Evolutionary conservation across 1,140 invertebrate species (phyloP).

Genomic region (Brachionus rubens): DNA sequence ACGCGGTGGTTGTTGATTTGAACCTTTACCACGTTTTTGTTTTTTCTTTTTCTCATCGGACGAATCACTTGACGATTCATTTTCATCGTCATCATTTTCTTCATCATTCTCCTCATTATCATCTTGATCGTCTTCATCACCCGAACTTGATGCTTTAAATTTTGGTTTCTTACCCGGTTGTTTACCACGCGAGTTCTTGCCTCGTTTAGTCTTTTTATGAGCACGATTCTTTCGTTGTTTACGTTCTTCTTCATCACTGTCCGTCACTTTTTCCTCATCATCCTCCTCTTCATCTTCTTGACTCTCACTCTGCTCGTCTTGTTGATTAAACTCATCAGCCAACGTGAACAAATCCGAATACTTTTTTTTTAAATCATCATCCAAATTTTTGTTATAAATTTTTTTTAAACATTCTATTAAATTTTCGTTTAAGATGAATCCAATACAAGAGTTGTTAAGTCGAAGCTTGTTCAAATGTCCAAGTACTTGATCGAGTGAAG

Average conservation of each 20-base stretch:
- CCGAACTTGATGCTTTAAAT: background rate
- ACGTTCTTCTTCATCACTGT: constrained; percentile 24
- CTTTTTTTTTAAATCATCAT: constrained; percentile 45
- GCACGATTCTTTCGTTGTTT: background rate
- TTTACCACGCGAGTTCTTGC: background rate
- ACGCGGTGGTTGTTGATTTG: constrained; percentile 32
- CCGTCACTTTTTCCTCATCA: background rate
- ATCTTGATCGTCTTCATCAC: background rate
- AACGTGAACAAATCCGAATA: constrained; percentile 35
- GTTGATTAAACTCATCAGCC: constrained; percentile 29
- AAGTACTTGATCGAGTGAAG: constrained; percentile 20
- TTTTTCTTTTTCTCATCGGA: background rate
- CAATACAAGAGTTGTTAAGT: constrained; percentile 8
- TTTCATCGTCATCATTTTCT: constrained; percentile 1
- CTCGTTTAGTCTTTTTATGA: constrained; percentile 7
- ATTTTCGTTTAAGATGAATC: constrained; percentile 19
- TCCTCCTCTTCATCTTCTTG: constrained; percentile 22
- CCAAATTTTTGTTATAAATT: constrained; percentile 40
- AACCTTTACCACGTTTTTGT: constrained; percentile 12
- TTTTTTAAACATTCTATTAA: constrained; percentile 19
- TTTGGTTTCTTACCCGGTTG: background rate
- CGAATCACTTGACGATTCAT: background rate
- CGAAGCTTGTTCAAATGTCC: constrained; percentile 29
- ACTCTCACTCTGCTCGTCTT: background rate
- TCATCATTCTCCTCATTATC: constrained; percentile 11